Evolutionary conservation across 2,888 invertebrate genomes (phyloP), one percentile per base, ranked within the genome.

Genomic region (Selenia dentaria): DNA sequence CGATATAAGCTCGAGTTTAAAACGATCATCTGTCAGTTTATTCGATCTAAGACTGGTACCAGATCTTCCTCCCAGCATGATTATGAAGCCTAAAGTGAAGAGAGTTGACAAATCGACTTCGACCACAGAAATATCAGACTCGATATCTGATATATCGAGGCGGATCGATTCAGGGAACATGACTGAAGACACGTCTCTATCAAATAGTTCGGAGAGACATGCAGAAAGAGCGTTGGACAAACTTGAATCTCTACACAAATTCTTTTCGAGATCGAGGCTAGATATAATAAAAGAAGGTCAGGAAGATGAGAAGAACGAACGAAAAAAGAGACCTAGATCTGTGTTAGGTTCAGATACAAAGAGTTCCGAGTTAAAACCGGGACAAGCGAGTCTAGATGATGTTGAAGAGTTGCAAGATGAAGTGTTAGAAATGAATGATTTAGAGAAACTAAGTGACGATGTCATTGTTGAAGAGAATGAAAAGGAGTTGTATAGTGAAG

Each of bases 211-310:
- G 0, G 89, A 87, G 24, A 71, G 74, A 48, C 83, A 61, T n/a
- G 47, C 37, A 14, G 87, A 86, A 14, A 63, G 88, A 48, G 89
- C 79, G 0, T 55, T 90, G 18, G 89, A 84, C 24, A 90, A 90
- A 60, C 46, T 91, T 2, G 91, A 91, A 51, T 86, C 87, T 0
- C 51, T 89, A 27, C 81, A 85, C 39, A 83, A 79, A 52, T 90
- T 90, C 67, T 89, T 89, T 45, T 90, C 88, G 0, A 81, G 76
- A 51, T 89, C 90, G 0, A 70, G 91, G 28, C 61, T 91, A 12
- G 91, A 89, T 56, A 91, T 91, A 5, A 91, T 91, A 8, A 87
- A 90, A 33, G 91, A 91, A 43, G 82, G 69, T 29, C 52, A 76
- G 20, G 91, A 91, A 47, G 88, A 86, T 9, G 53, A 55, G 6